Percentiles rank a stretch among this genome's conserved stretches.
Conservation (phyloP, 2,888 invertebrate genomes). For the Zhengitettix transpicula region DNA sequence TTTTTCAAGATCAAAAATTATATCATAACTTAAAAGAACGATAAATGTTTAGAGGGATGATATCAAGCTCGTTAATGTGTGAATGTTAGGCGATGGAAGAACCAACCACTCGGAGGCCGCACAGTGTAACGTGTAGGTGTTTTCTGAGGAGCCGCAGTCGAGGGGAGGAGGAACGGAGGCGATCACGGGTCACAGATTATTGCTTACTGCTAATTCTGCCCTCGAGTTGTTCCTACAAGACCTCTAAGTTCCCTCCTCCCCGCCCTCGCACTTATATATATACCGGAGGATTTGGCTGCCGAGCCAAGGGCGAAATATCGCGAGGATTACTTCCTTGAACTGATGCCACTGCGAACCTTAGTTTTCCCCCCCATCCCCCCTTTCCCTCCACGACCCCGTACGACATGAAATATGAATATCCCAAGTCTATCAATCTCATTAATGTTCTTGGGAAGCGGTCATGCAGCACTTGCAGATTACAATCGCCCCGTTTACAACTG, state of each 20-base stretch:
- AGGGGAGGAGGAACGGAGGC: too few relatives aligned
- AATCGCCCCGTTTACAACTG: constrained; percentile 17
- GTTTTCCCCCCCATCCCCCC: too few relatives aligned
- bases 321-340: constrained; percentile 7
- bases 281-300: not conserved
- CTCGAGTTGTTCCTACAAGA: not conserved
- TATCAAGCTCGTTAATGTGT: too few relatives aligned
- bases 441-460: constrained; percentile 11
- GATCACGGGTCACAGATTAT: not conserved
- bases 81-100: too few relatives aligned
- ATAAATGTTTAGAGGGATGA: too few relatives aligned
- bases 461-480: constrained; percentile 26
- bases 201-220: not conserved
- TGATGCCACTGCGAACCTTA: constrained; percentile 3
- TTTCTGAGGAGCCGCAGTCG: too few relatives aligned
- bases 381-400: not conserved
- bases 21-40: too few relatives aligned
- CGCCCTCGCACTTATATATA: not conserved
- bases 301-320: not conserved
- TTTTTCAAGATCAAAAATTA: too few relatives aligned
- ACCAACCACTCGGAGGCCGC: too few relatives aligned
- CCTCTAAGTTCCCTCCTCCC: not conserved
- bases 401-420: constrained; percentile 13
- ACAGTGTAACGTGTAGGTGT: too few relatives aligned
- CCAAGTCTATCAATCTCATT: constrained; percentile 13